phyloP scores from a whole-genome alignment of 2,797 vertebrate genomes.

The Sebastiscus tertius region DNA sequence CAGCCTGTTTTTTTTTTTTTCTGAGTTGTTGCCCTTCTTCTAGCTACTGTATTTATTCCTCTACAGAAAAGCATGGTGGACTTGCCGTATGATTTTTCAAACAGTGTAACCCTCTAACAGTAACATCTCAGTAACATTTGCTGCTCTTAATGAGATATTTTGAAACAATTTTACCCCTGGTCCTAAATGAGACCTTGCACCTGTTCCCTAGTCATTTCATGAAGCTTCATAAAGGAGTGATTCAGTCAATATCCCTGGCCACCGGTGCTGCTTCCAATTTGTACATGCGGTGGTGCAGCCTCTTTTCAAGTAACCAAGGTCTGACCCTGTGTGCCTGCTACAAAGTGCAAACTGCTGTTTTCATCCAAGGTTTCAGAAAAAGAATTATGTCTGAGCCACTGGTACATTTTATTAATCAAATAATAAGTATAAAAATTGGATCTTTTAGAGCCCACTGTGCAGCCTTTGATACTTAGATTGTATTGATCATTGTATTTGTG shows the following conservation, averaged over 20 bases:
- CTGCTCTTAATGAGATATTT: slow-evolving; percentile 27
- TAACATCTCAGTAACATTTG: slow-evolving; percentile 11
- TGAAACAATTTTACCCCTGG: slow-evolving; percentile 16
- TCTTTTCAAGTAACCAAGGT: slow-evolving; percentile 39
- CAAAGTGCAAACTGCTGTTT: slow-evolving; percentile 1
- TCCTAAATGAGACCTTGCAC: slow-evolving; percentile 39
- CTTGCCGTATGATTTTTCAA: not conserved
- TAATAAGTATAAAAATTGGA: not conserved
- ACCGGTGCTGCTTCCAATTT: slow-evolving; percentile 10
- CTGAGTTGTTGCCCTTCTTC: not conserved
- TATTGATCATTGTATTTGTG: not conserved
- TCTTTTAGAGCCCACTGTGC: not conserved
- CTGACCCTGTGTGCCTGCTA: slow-evolving; percentile 18
- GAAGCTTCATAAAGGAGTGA: not conserved
- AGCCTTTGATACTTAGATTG: not conserved
- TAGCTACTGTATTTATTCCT: not conserved
- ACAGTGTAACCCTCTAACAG: not conserved
- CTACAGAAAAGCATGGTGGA: not conserved
- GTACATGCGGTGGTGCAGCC: not conserved
- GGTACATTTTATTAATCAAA: not conserved
- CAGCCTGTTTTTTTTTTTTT: not conserved
- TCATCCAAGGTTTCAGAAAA: slow-evolving; percentile 18
- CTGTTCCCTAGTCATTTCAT: slow-evolving; percentile 27
- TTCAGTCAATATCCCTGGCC: slow-evolving; percentile 28
- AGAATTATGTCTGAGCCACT: not conserved